Base-by-base conservation (phyloP, 2,888 invertebrate genomes). In the Tillus elongatus region DNA sequence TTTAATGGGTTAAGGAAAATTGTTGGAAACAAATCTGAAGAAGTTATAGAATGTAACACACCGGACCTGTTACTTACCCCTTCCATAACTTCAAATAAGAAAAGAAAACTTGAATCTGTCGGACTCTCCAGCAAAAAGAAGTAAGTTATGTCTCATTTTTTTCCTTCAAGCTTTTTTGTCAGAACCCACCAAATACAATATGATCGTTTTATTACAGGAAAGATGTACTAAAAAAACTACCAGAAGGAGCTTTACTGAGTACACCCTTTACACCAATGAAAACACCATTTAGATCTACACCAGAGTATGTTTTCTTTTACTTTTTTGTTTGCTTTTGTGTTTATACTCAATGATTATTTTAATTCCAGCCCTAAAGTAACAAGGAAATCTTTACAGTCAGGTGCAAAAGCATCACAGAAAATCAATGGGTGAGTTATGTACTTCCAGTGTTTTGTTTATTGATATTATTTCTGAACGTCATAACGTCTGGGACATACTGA, bases 1-100 rank as follows among this genome's bases (percentile, higher is more conserved):
- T 72, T 86, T 40, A 82, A 73, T 58, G 86, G 85, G 2, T 65
- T 86, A 14, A 78, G 77, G 52, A 85, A 83, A 64, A 84, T 86
- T 64, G 85, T 86, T 4, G 77, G 79, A 1, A 79, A 77, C 36
- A 70, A 67, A 69, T 47, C 66, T 0, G 74, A 73, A 24, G 68
- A 72, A 12, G 45, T 52, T 16, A 48, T 51, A 13, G 63, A 68
- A 15, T 39, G 45, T 13, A 51, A 53, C 4, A 56, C 61, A 3
- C 64, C 64, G 4, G 65, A 65, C 51, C 46, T 65, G 36, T 41
- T 64, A 32, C 35, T 59, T 43, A 77, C 78, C 3, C 79, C 82
- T 1, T 69, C 75, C 15, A 56, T 76, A 29, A 75, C 72, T 54
- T 74, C 75, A 4, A 70, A 73, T 1, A 76, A 79, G 41, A 83